A percentile compares a stretch with the other conserved stretches of the same genome.
phyloP scores from a whole-genome alignment of 2,888 invertebrate genomes.

The Eumerus sabulonum region DNA sequence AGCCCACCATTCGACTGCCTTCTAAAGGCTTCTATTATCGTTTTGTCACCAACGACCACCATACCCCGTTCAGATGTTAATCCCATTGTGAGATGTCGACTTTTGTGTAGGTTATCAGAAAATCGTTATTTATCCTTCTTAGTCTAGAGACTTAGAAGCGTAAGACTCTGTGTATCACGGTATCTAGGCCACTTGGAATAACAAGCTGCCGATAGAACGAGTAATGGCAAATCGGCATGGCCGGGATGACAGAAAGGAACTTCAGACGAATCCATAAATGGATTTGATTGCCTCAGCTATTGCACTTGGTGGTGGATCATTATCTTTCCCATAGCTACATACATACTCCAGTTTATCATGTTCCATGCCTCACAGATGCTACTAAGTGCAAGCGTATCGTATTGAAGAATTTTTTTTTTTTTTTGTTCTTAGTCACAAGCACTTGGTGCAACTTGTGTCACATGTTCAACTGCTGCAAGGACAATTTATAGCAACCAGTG shows the following conservation, averaged over 20 bases:
- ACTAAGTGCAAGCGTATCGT: slow-evolving; percentile 52
- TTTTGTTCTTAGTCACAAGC: too few species aligned
- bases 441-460: not conserved
- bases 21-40: slow-evolving; percentile 16
- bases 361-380: not conserved
- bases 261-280: slow-evolving; percentile 63
- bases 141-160: slow-evolving; percentile 28
- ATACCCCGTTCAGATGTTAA: slow-evolving; percentile 6
- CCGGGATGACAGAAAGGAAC: slow-evolving; percentile 46
- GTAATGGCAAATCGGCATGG: slow-evolving; percentile 28
- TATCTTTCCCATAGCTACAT: not conserved
- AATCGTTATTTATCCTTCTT: slow-evolving; percentile 56
- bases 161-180: slow-evolving; percentile 22
- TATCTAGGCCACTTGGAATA: slow-evolving; percentile 40
- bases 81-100: slow-evolving; percentile 16
- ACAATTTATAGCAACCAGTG: slow-evolving; percentile 48
- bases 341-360: slow-evolving; percentile 39
- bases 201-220: slow-evolving; percentile 27
- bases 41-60: slow-evolving; percentile 35
- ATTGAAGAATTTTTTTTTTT: slow-evolving; percentile 51
- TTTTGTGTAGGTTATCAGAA: slow-evolving; percentile 38
- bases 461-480: slow-evolving; percentile 17
- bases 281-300: slow-evolving; percentile 65
- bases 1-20: slow-evolving; percentile 7
- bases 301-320: slow-evolving; percentile 35